Conservation (phyloP, 2,113 vertebrate genomes). For the Pachyramphus minor region DNA sequence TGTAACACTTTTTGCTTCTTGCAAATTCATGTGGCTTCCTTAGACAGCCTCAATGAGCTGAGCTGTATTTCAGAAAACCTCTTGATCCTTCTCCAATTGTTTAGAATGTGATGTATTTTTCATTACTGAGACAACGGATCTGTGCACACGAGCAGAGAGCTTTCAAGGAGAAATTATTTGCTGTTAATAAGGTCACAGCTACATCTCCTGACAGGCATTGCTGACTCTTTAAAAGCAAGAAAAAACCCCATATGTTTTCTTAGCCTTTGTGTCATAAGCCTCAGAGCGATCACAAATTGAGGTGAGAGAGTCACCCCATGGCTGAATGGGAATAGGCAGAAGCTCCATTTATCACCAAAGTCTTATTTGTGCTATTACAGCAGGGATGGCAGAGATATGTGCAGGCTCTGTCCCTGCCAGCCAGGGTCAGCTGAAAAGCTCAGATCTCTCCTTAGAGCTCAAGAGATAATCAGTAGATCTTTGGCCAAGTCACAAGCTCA, state of each 20-base stretch:
- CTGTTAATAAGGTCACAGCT: not conserved
- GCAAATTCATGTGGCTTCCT: not conserved
- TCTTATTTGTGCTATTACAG: not conserved
- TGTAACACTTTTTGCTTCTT: not conserved
- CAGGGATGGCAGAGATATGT: not conserved
- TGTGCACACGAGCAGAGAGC: not conserved
- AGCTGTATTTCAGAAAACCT: not conserved
- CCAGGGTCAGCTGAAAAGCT: not conserved
- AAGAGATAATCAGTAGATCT: not conserved
- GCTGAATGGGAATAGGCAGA: not conserved
- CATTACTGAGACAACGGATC: not conserved
- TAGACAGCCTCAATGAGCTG: not conserved
- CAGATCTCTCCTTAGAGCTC: not conserved
- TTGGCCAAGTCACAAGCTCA: not conserved
- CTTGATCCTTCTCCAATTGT: rapidly evolving
- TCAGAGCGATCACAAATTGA: not conserved
- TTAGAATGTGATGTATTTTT: not conserved
- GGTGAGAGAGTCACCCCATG: not conserved
- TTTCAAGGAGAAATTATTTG: not conserved
- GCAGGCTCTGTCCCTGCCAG: not conserved
- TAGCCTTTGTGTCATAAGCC: not conserved
- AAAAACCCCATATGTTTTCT: not conserved
- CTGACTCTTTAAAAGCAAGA: not conserved
- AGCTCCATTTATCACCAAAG: not conserved
- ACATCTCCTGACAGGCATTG: not conserved